Conservation (phyloP, 64 coral and sea anemone species). For the Stylophora pistillata region DNA sequence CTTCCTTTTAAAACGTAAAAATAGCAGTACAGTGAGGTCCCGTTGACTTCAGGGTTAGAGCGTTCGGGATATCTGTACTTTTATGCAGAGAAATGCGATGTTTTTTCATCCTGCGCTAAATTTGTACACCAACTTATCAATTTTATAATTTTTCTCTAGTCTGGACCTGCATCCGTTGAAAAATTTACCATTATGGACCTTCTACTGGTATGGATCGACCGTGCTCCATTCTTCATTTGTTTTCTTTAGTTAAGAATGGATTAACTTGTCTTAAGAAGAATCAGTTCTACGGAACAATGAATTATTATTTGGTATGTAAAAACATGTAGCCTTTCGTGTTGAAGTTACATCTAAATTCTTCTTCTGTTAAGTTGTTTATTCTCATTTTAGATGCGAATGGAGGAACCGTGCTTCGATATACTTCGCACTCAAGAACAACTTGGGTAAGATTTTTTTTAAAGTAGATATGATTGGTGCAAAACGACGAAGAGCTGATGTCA, state of each 20-base stretch:
- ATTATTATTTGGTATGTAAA: no score
- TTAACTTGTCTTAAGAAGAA: no score
- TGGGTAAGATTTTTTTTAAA: constrained; percentile 27
- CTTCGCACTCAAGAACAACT: constrained; percentile 85
- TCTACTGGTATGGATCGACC: constrained; percentile 49
- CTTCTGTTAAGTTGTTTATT: no score
- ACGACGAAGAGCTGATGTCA: not conserved
- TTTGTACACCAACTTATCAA: not conserved
- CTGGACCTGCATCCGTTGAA: constrained; percentile 67
- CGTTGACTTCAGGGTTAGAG: no score
- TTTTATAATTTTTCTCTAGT: constrained; percentile 31
- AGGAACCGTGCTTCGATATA: constrained; percentile 89
- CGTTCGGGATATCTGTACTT: no score
- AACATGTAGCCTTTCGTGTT: not conserved
- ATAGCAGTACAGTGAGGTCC: no score
- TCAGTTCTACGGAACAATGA: no score
- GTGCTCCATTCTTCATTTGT: not conserved
- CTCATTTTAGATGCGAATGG: constrained; percentile 74
- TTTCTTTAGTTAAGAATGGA: not conserved
- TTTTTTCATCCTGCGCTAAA: no score
- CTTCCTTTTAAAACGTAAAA: no score
- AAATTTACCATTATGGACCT: constrained; percentile 70
- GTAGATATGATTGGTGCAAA: not conserved
- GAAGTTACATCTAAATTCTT: no score
- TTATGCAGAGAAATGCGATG: not conserved